Conservation (phyloP, 35 echinoderm and acorn worm species). For the Amphiura filiformis region DNA sequence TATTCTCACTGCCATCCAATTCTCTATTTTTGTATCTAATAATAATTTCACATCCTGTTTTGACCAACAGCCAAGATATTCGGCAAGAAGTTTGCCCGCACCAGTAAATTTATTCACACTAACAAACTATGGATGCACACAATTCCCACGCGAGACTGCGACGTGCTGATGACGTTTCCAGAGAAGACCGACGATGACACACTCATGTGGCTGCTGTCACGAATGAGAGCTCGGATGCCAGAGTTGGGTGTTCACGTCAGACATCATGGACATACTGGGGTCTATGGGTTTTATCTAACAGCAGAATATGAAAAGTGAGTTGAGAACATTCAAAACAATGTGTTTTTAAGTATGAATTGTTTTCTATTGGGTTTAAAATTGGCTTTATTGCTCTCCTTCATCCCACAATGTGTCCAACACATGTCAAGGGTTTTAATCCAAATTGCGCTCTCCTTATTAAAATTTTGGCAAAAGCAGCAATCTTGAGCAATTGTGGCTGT, state of each 20-base stretch:
- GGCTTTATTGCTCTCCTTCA: too few species aligned
- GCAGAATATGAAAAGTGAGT: slow-evolving; percentile 72
- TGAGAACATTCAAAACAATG: neutral
- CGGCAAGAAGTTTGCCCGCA: slow-evolving; percentile 90
- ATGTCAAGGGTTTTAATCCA: too few species aligned
- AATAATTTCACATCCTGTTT: too few species aligned
- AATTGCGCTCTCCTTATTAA: too few species aligned
- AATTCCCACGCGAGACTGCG: slow-evolving; percentile 80
- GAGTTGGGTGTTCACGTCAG: slow-evolving; percentile 67
- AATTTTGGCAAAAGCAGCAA: too few species aligned
- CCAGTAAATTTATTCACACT: slow-evolving; percentile 85
- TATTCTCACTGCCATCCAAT: too few species aligned
- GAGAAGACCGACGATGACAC: slow-evolving; percentile 72
- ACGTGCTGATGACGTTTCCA: slow-evolving; percentile 90
- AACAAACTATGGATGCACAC: slow-evolving; percentile 91
- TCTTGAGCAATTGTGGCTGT: too few species aligned
- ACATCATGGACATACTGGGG: slow-evolving; percentile 74
- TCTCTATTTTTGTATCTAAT: too few species aligned
- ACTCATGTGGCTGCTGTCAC: slow-evolving; percentile 73
- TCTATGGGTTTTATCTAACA: slow-evolving; percentile 87
- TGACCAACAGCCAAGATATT: slow-evolving; percentile 64
- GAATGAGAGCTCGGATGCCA: slow-evolving; percentile 55
- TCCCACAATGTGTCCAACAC: too few species aligned
- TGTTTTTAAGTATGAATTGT: too few species aligned
- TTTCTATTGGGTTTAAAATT: too few species aligned